Evolutionary conservation across 2,888 invertebrate species (phyloP), one percentile per base, ranked within the genome.

Genomic region (Sipha maydis): DNA sequence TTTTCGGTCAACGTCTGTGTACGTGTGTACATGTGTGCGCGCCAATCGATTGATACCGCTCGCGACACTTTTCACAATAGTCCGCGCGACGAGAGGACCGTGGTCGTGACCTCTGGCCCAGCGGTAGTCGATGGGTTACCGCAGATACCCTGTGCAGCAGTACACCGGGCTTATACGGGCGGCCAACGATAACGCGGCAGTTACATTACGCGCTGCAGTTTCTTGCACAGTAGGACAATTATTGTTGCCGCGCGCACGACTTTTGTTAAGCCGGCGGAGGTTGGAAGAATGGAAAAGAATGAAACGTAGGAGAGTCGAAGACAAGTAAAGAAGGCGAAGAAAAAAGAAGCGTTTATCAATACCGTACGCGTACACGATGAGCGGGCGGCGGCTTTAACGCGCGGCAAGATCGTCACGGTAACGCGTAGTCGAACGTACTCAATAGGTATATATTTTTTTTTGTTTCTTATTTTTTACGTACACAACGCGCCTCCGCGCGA

Each of bases 161-260:
- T 48, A 48, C 11, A 48, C 38, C 67, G 73, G 2, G 31, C 14
- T 25, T 48, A 82, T 34, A 8, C n/a, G 0, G 48, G 48, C 2
- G 21, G 1, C 14, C 31, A 34, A 73, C 31, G 28, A 31, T 4
- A 34, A 4, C 4, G 2, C 8, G 3, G 41, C 48, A 48, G 48
- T 48, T 11, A n/a, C n/a, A n/a, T n/a, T n/a, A n/a, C n/a, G 34
- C 4, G 2, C 8, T 41, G 41, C 48, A 48, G 48, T 48, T 11
- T 14, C 48, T 48, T 34, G 25, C 4, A 41, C 61, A 25, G 34
- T 76, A 71, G 78, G 54, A 85, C 85, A 69, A 78, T 85, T 78
- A 85, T 69, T 69, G 25, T 71, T n/a, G 76, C 31, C 67, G 61
- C 85, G 85, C 85, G 85, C 85, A 85, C 85, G 85, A 85, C 85